Percentiles rank a stretch among this genome's conserved stretches.
Conservation (phyloP, 2,888 invertebrate species). For the Magallana nippona region DNA sequence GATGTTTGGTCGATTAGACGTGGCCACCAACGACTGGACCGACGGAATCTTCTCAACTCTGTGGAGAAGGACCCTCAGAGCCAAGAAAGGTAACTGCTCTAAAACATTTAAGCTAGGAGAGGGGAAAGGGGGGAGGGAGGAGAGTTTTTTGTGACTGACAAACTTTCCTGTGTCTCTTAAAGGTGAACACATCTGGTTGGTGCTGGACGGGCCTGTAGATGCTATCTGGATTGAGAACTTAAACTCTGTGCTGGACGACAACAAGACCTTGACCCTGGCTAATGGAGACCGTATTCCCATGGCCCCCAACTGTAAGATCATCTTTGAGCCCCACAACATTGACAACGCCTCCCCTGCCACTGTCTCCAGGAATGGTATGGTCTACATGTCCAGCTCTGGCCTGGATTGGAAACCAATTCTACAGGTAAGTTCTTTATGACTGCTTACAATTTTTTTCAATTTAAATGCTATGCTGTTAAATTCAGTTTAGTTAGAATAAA, state of each 20-base stretch:
- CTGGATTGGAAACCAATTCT: constrained; percentile 95
- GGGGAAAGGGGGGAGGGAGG: not conserved
- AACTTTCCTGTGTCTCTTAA: constrained; percentile 44
- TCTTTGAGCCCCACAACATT: constrained; percentile 98
- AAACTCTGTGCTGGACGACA: constrained; percentile 80
- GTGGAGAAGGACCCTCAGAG: constrained; percentile 95
- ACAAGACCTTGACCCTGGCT: constrained; percentile 87
- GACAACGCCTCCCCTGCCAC: constrained; percentile 99
- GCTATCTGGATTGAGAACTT: constrained; percentile 81
- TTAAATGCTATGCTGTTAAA: not conserved
- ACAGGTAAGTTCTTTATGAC: constrained; percentile 81
- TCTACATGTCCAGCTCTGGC: constrained; percentile 97
- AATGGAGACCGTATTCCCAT: constrained; percentile 96
- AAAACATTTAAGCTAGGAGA: not conserved
- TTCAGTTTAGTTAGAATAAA: too few species aligned
- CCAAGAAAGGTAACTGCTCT: constrained; percentile 84
- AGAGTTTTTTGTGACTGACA: constrained; percentile 1
- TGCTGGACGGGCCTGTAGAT: constrained; percentile 82
- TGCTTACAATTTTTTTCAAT: not conserved
- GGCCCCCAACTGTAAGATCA: constrained; percentile 96
- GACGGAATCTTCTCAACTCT: constrained; percentile 98
- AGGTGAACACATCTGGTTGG: constrained; percentile 94
- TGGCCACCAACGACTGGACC: constrained; percentile 99
- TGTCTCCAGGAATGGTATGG: constrained; percentile 91
- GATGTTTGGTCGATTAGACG: constrained; percentile 97